Evolutionary conservation across 2,113 vertebrate species (phyloP).

Genomic region (Podiceps cristatus): DNA sequence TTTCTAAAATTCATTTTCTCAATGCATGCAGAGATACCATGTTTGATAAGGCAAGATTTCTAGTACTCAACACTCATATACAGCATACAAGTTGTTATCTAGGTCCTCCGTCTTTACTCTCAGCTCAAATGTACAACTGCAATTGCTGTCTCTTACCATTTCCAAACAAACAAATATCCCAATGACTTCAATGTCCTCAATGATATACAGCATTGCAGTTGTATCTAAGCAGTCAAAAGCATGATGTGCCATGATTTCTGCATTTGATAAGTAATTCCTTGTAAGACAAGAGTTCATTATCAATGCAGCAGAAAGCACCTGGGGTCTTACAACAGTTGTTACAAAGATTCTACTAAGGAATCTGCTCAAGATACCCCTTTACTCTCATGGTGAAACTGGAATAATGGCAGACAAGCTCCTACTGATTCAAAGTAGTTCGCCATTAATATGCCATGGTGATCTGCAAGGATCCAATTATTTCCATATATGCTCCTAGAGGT

Average conservation of each 20-base stretch:
- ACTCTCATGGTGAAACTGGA: not conserved
- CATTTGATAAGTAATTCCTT: not conserved
- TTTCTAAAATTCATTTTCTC: not conserved
- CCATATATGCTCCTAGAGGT: not conserved
- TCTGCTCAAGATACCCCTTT: not conserved
- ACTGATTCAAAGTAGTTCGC: not conserved
- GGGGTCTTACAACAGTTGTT: not conserved
- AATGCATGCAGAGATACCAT: not conserved
- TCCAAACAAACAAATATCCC: not conserved
- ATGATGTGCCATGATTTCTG: not conserved
- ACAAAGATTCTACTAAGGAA: not conserved
- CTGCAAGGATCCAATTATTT: not conserved
- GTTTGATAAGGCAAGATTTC: not conserved
- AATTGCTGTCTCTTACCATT: not conserved
- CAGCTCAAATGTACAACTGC: not conserved
- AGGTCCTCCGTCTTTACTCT: not conserved
- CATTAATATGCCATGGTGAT: not conserved
- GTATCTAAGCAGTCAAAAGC: not conserved
- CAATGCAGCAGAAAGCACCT: not conserved
- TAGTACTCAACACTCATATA: not conserved
- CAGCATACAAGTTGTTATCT: not conserved
- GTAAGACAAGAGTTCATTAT: not conserved
- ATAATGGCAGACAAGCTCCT: not conserved
- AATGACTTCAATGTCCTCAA: not conserved
- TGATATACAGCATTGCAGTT: accelerated